Base-by-base conservation (phyloP, 2,888 invertebrate species). In the Limnephilus marmoratus region DNA sequence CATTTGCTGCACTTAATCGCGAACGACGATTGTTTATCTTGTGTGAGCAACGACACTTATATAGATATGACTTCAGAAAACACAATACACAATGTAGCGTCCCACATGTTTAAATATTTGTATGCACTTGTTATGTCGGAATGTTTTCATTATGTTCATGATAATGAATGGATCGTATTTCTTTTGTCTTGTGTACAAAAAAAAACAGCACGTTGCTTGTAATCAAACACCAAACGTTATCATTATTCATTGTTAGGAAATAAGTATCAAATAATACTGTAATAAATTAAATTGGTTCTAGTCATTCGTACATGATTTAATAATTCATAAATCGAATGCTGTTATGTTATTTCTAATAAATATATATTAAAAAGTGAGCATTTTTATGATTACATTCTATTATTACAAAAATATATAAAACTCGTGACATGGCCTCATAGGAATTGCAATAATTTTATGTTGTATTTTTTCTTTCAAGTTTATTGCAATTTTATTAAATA, bases 71-170 rank as follows among this genome's bases (percentile, higher is more conserved):
- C 82, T 90, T 90, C 90, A 90, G 34, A 34, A 90, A 15, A 82
- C 90, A 90, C 90, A 88, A 80, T 53, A 31, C 34, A 90, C 81
- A 90, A 82, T 45, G 80, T 37, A 41, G 81, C 90, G 31, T 31
- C 90, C 90, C 90, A 90, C 90, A 85, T 85, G 85, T 34, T 90
- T 34, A 83, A 90, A 85, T 80, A 85, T 90, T 90, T 85, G 85
- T 80, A 68, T 80, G 90, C 90, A 90, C 90, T 90, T 90, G 90
- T 82, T 49, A 90, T 90, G 82, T 49, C n/a, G 82, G 90, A 90
- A 89, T 89, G 88, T 89, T 31, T 34, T 80, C 88, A 89, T 89
- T 81, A 89, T 89, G 88, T 80, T 81, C 81, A 89, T 89, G 88
- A 89, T 89, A 89, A 89, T 89, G 37, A 89, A 89, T 37, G 88